Conservation (phyloP, 2,797 vertebrate species). For the Glyptemys insculpta region DNA sequence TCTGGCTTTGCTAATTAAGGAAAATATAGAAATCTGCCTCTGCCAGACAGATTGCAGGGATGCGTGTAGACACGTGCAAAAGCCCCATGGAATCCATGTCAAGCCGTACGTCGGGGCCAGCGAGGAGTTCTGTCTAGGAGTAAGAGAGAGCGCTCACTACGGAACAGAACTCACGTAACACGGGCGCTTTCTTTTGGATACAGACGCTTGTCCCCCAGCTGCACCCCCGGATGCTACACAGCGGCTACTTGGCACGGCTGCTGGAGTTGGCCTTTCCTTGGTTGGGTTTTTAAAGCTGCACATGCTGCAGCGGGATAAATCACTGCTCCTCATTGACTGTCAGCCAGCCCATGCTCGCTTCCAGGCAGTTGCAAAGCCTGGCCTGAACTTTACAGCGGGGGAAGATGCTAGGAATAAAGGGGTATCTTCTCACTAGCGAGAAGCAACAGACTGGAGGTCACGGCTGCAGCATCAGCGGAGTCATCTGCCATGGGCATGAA, state of each 20-base stretch:
- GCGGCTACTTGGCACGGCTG: accelerated
- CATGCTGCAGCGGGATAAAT: background rate
- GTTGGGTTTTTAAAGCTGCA: background rate
- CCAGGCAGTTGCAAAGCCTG: background rate
- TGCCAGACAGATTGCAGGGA: background rate
- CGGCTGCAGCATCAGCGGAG: background rate
- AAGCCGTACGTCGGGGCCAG: background rate
- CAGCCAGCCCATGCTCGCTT: background rate
- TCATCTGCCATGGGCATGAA: background rate
- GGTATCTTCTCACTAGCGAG: background rate
- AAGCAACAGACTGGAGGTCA: background rate
- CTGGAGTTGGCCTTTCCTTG: background rate
- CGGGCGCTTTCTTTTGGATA: background rate
- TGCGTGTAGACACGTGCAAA: background rate
- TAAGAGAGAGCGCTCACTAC: background rate
- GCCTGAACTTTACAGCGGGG: background rate
- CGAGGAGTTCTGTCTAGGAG: background rate
- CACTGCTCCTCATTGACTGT: background rate
- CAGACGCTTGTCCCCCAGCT: background rate
- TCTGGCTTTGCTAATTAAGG: background rate
- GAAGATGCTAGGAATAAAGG: background rate
- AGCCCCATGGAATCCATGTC: background rate
- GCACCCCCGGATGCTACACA: background rate
- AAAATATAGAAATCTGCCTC: background rate
- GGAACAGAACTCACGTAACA: background rate